phyloP scores from a whole-genome alignment of 35 echinoderm and acorn worm species.

The Acanthaster planci region DNA sequence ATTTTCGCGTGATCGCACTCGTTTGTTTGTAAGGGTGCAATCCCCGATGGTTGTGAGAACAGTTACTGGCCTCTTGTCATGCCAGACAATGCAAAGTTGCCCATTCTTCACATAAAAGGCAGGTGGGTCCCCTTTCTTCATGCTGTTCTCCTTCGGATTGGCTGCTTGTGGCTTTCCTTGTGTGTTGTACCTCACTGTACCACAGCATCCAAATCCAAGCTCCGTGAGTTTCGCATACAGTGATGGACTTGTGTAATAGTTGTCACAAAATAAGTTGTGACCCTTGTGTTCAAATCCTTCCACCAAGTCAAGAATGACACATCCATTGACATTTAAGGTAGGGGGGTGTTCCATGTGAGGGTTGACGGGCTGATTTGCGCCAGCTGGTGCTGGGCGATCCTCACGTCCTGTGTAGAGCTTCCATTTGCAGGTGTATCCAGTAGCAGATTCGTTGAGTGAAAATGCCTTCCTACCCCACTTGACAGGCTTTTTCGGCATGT shows the following conservation, averaged over 20 bases:
- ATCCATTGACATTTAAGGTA: background rate
- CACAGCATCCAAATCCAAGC: background rate
- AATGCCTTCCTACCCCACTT: conserved; percentile 20
- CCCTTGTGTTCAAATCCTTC: conserved; percentile 11
- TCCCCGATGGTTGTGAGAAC: too few species aligned
- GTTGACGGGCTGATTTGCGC: background rate
- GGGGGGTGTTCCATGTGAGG: background rate
- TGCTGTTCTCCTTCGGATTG: background rate
- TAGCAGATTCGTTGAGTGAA: background rate
- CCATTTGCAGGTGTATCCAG: background rate
- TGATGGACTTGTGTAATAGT: background rate
- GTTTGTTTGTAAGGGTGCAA: too few species aligned
- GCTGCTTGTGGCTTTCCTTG: background rate
- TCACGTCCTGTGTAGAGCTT: conserved; percentile 6
- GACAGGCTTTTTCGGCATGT: conserved; percentile 11
- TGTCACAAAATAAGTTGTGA: background rate
- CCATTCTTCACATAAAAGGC: too few species aligned
- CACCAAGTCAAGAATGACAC: background rate
- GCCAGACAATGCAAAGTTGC: too few species aligned
- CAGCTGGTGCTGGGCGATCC: background rate
- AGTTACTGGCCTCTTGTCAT: too few species aligned
- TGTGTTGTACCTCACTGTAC: background rate
- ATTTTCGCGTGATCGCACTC: too few species aligned
- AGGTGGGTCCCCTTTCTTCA: background rate
- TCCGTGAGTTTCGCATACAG: background rate